phyloP scores from a whole-genome alignment of 2,888 invertebrate species.

The Luperina testacea region DNA sequence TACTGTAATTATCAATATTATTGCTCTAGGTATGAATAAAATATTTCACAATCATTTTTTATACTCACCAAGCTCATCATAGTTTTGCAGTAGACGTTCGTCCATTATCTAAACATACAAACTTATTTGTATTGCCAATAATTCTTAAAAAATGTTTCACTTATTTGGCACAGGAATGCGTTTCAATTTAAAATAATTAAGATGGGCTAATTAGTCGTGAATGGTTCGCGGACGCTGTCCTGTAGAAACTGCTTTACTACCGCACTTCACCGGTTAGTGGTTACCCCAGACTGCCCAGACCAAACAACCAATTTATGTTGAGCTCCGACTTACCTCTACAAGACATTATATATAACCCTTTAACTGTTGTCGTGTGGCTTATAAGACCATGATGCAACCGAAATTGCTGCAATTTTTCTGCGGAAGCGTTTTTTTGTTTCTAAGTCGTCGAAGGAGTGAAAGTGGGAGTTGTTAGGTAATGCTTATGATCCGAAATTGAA shows the following conservation, averaged over 20 bases:
- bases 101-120: conserved; percentile 22
- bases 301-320: conserved; percentile 41
- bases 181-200: conserved; percentile 62
- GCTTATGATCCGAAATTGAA: background rate
- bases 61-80: conserved; percentile 32
- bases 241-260: conserved; percentile 61
- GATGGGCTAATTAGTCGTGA: conserved; percentile 51
- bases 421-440: too few species aligned
- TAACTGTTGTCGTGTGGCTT: background rate
- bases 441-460: background rate
- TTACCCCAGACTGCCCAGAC: conserved; percentile 23
- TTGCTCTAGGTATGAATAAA: background rate
- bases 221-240: conserved; percentile 50
- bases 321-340: conserved; percentile 28
- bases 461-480: conserved; percentile 1
- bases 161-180: conserved; percentile 40
- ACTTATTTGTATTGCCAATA: background rate
- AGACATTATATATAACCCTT: background rate
- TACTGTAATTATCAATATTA: background rate
- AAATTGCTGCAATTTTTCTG: background rate
- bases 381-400: background rate
- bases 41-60: background rate
- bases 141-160: background rate
- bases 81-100: conserved; percentile 14
- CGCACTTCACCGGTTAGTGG: conserved; percentile 59